Evolutionary conservation across 2,113 vertebrate species (phyloP), one percentile per base, ranked within the genome.

Genomic region (Gobius niger): DNA sequence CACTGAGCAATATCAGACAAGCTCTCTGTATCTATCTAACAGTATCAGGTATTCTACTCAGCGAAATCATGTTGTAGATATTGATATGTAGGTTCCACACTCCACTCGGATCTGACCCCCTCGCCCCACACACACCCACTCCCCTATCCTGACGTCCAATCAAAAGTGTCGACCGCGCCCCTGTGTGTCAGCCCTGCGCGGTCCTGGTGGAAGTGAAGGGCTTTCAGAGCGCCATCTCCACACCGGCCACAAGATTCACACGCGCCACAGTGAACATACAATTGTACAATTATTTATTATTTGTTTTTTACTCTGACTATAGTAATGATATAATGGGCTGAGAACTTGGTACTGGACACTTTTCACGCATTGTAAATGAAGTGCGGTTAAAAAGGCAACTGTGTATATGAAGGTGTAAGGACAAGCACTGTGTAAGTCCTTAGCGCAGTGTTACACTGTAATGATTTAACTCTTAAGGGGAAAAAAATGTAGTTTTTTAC

Each of bases 21-120:
- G 84, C 77, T 87, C 84, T 80, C 71, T 89, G 74, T 82, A 70
- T 89, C 77, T 82, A 70, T 85, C 63, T 72, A 76, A 81, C 78
- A 81, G 70, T 86, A 88, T 92, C 91, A 92, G 91, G 89, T 91
- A 90, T 78, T 88, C 76, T 81, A 82, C 83, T 89, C 84, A 87
- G 84, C 73, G 85, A 84, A 87, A 78, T 81, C 81, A 76, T 79
- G 73, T 78, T 79, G 75, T 78, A 81, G 81, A 88, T 57, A 88
- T 54, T 54, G 19, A 19, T 54, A 54, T 54, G 19, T 77, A 81
- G 78, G 73, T 83, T 75, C 83, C 83, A 68, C 83, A 71, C 82
- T 75, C 83, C 83, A 68, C 83, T 82, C 72, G 80, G 77, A 44
- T 60, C 63, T 66, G 77, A 85, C 57, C 47, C 78, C 68, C n/a